Evolutionary conservation across 37 sponge, comb jelly and placozoan genomes (phyloP).

Genomic region (Bolinopsis microptera): DNA sequence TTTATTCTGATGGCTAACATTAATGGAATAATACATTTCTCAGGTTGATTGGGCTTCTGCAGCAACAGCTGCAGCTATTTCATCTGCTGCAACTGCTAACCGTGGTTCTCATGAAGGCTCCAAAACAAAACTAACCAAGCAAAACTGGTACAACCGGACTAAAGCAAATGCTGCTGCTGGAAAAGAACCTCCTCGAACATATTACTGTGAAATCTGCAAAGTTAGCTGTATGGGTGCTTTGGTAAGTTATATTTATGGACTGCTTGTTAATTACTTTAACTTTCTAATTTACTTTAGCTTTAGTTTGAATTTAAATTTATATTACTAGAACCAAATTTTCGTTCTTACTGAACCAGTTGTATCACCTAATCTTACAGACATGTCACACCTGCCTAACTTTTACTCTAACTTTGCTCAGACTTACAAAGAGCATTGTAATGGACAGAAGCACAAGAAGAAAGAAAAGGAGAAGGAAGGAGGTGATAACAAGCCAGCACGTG

Average conservation of each 20-base stretch:
- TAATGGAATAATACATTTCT: no score
- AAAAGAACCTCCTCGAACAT: constrained; percentile 17
- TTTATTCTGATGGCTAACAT: no score
- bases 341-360: no score
- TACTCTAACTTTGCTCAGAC: neutral
- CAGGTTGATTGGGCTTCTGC: constrained; percentile 30
- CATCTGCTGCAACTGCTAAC: neutral
- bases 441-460: constrained; percentile 67
- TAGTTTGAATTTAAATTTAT: no score
- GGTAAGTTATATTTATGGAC: no score
- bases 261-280: no score
- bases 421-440: constrained; percentile 51
- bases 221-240: constrained; percentile 57
- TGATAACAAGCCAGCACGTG: neutral
- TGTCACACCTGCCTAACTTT: no score
- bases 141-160: constrained; percentile 23
- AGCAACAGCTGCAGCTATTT: constrained; percentile 16
- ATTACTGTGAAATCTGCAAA: constrained; percentile 65
- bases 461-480: constrained; percentile 49
- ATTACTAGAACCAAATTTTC: no score
- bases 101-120: neutral
- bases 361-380: no score
- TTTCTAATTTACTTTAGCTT: no score
- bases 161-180: neutral
- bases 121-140: constrained; percentile 6